Base-by-base conservation (phyloP, 2,888 invertebrate genomes). In the Nomada hirtipes region DNA sequence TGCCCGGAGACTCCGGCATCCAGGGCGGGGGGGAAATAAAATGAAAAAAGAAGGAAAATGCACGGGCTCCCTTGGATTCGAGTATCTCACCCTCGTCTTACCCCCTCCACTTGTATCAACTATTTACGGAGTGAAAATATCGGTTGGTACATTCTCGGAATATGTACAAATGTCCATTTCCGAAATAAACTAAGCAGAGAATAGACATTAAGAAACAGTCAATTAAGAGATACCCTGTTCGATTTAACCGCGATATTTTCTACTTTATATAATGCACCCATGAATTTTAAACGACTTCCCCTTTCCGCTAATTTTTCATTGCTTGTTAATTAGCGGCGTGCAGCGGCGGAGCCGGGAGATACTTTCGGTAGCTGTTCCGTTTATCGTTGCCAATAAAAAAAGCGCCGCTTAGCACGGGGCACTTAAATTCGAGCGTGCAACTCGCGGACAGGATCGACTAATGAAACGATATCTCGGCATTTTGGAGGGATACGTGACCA, bases 1-100 rank as follows among this genome's bases (percentile, higher is more conserved):
- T 93, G 89, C 92, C 91, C 68, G 57, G 79, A 82, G 70, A 81
- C 76, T 81, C 80, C 78, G 61, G 72, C 88, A 84, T 86, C 82
- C 84, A 73, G 75, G 76, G 73, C 78, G 63, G 64, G 71, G 71
- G 65, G 76, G 79, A 59, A 76, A 75, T 81, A 80, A 83, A 86
- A 76, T 53, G 69, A 61, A 79, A 81, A 69, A 82, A 55, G 61
- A 29, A 86, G 69, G 74, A 83, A 79, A 77, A 74, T 52, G 73
- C 65, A 53, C 57, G 52, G 29, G 57, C 74, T 36, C 76, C 68
- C 70, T 82, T 44, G 69, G 70, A 76, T 76, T 79, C 76, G 65
- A 73, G 71, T 64, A 73, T 70, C 73, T 71, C 36, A 52, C 64
- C 68, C 53, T 68, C 47, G 73, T 52, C 20, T 57, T 64, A 36